Percentiles rank a stretch among this genome's conserved stretches.
These are phyloP conservation scores for Eulemur rubriventer DNA, from an alignment of 2,797 vertebrate species.

Conservation along the genomic window DNA sequence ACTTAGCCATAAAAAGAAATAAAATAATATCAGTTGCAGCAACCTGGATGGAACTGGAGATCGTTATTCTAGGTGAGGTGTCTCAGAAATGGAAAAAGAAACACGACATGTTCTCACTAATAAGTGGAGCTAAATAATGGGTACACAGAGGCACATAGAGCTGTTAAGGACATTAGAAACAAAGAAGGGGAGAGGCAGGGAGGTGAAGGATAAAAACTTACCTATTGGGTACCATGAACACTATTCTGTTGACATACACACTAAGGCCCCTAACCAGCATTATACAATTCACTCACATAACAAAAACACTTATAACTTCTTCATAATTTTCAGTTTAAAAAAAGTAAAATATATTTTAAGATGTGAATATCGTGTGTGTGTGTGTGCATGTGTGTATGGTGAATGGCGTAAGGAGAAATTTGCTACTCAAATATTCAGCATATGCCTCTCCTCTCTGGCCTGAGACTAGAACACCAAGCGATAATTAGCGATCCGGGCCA, in stretches of 20 bases:
- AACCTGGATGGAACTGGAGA: background rate
- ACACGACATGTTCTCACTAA: background rate
- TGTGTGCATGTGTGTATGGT: too few species aligned
- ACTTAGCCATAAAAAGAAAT: background rate
- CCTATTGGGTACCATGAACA: background rate
- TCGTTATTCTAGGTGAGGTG: background rate
- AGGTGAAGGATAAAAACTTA: background rate
- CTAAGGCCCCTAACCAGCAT: background rate
- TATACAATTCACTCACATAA: background rate
- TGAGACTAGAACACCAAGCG: conserved; percentile 6
- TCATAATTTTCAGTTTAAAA: background rate
- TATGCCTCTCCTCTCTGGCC: background rate
- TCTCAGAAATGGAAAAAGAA: background rate
- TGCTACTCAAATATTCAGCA: background rate
- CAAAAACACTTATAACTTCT: background rate
- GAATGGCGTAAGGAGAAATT: rapidly evolving
- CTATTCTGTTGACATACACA: background rate
- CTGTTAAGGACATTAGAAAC: background rate
- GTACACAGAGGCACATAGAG: background rate
- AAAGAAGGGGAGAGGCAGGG: background rate
- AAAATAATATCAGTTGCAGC: background rate
- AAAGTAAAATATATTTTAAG: background rate
- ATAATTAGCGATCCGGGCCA: conserved; percentile 66
- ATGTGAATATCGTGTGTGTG: background rate
- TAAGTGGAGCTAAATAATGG: background rate